phyloP scores from a whole-genome alignment of 2,797 vertebrate species.

The Chaetodon trifasciatus region DNA sequence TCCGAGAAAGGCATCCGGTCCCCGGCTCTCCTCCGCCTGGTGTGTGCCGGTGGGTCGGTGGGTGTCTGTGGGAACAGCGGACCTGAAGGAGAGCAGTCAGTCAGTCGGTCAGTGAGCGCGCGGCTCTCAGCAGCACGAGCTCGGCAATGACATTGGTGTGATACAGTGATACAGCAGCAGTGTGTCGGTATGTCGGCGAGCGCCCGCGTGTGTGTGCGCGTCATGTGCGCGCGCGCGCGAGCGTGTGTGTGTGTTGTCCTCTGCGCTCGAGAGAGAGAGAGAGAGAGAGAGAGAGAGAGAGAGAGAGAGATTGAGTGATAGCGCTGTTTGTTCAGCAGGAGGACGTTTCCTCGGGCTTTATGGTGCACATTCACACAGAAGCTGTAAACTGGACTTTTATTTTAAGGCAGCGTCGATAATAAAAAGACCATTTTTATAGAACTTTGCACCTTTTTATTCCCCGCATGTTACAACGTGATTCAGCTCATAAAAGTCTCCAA shows the following conservation, averaged over 20 bases:
- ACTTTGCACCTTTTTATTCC: not conserved
- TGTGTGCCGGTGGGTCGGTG: constrained; percentile 30
- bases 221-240: constrained; percentile 29
- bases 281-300: constrained; percentile 19
- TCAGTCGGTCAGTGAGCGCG: constrained; percentile 40
- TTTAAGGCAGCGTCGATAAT: not conserved
- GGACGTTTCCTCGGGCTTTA: constrained; percentile 29
- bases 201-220: constrained; percentile 48
- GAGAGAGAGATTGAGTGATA: constrained; percentile 8
- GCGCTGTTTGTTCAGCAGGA: constrained; percentile 51
- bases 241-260: constrained; percentile 36
- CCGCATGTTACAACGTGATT: not conserved
- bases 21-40: constrained; percentile 44
- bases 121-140: constrained; percentile 68
- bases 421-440: not conserved
- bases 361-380: constrained; percentile 17
- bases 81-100: constrained; percentile 59
- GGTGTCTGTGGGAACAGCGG: constrained; percentile 28
- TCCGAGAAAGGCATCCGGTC: constrained; percentile 49
- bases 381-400: constrained; percentile 36
- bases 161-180: constrained; percentile 41
- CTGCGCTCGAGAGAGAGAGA: constrained; percentile 19
- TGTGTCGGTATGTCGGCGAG: constrained; percentile 79
- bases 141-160: constrained; percentile 73
- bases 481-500: not conserved